Conservation (phyloP, 1,140 invertebrate genomes). For the Vanessa atalanta region DNA sequence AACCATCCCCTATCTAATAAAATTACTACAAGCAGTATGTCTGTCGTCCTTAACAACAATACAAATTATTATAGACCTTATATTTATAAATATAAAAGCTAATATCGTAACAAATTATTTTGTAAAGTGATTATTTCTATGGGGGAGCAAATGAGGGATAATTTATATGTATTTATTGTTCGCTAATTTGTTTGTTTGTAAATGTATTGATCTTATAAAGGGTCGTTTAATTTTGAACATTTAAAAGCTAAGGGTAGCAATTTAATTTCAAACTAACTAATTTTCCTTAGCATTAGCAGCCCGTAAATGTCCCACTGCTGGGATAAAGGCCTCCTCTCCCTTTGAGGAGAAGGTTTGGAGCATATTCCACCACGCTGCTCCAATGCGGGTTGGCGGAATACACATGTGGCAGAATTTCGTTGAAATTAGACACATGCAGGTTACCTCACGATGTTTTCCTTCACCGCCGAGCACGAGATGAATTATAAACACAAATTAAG, state of each 20-base stretch:
- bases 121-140: background rate
- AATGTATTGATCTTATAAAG: constrained; percentile 32
- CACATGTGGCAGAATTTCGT: no score
- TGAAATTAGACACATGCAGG: no score
- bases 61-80: background rate
- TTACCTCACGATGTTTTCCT: no score
- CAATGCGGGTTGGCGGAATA: no score
- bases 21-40: constrained; percentile 30
- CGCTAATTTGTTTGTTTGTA: constrained; percentile 37
- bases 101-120: background rate
- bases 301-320: no score
- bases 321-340: no score
- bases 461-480: no score
- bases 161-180: constrained; percentile 35
- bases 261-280: no score
- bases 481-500: no score
- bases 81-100: background rate
- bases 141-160: constrained; percentile 1
- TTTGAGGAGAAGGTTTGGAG: no score
- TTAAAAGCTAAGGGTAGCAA: background rate
- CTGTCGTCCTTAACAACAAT: constrained; percentile 16
- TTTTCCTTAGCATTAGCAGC: no score
- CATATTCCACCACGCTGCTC: no score
- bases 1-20: constrained; percentile 36
- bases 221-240: background rate